phyloP scores from a whole-genome alignment of 2,797 vertebrate genomes.

The Scolopax rusticola region DNA sequence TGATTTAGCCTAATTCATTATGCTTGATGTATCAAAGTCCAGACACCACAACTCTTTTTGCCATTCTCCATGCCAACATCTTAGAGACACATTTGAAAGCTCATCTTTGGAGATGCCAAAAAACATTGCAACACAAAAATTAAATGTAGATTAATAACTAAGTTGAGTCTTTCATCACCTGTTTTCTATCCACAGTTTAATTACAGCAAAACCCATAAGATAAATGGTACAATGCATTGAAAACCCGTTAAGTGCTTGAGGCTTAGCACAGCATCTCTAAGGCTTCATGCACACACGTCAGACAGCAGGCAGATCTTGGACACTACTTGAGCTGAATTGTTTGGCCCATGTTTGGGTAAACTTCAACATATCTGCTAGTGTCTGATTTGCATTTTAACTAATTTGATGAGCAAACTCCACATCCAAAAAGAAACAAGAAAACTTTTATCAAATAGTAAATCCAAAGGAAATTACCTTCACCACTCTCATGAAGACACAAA shows the following conservation, averaged over 20 bases:
- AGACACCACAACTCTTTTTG: background rate
- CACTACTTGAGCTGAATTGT: background rate
- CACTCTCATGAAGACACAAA: background rate
- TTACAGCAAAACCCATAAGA: background rate
- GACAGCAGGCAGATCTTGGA: background rate
- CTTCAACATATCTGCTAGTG: background rate
- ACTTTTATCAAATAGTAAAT: background rate
- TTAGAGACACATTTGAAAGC: background rate
- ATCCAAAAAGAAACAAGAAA: background rate
- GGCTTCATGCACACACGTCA: background rate
- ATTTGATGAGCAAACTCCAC: background rate
- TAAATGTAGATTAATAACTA: background rate
- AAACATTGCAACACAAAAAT: background rate
- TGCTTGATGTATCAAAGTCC: background rate
- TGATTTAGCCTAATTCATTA: background rate
- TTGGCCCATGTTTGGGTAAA: background rate
- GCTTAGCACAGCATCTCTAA: background rate
- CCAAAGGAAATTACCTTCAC: background rate
- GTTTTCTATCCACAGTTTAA: background rate
- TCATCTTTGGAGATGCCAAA: background rate
- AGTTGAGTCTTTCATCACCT: background rate
- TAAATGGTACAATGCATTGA: background rate
- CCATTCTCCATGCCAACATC: background rate
- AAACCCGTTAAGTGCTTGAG: background rate
- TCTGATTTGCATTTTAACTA: background rate